phyloP scores from a whole-genome alignment of 1,140 invertebrate genomes.

The Tetramorium parvispinum region DNA sequence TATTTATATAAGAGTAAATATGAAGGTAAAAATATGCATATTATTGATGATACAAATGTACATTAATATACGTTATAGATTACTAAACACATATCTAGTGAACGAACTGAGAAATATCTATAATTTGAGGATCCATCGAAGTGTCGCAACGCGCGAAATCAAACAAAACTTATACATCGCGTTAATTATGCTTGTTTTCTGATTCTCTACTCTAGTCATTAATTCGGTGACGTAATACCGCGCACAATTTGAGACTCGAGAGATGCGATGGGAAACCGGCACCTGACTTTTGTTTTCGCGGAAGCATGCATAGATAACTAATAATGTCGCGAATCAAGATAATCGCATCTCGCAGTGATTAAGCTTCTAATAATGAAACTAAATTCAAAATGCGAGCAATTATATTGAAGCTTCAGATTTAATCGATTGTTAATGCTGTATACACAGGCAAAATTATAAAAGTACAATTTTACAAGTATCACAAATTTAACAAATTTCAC shows the following conservation, averaged over 20 bases:
- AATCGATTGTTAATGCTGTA: not conserved
- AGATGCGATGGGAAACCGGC: not conserved
- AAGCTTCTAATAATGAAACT: not conserved
- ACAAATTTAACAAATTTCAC: too few relatives aligned
- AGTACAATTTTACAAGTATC: too few relatives aligned
- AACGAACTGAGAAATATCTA: not conserved
- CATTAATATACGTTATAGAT: not conserved
- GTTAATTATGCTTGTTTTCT: not conserved
- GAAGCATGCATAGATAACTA: conserved; percentile 30
- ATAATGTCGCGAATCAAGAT: not conserved
- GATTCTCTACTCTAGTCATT: not conserved
- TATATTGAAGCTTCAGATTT: not conserved
- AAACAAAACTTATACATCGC: not conserved
- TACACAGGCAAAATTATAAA: too few relatives aligned
- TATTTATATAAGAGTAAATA: not conserved
- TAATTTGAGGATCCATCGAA: not conserved
- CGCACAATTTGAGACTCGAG: not conserved
- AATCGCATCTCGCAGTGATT: not conserved
- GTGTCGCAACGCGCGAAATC: not conserved
- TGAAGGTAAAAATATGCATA: too few relatives aligned
- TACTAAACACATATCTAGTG: not conserved
- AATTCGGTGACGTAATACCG: conserved; percentile 23
- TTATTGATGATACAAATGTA: not conserved
- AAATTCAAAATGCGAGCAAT: not conserved
- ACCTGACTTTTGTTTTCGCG: not conserved